These are phyloP conservation scores for Enteromius paludinosus DNA, from an alignment of 2,797 vertebrate genomes.

Conservation along the genomic window DNA sequence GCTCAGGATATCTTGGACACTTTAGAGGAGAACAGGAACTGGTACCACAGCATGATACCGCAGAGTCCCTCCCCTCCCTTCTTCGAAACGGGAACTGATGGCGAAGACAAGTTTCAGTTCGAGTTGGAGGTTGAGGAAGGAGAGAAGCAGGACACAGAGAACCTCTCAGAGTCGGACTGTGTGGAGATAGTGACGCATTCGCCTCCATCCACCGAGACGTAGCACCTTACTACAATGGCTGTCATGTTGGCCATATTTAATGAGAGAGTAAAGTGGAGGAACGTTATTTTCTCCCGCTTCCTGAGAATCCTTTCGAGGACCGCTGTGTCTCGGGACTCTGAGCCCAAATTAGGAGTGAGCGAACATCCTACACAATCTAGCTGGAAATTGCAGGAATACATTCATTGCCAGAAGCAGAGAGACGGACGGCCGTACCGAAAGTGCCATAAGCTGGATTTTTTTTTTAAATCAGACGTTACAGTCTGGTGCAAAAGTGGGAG, in stretches of 20 bases:
- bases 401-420: background rate
- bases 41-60: conserved; percentile 99
- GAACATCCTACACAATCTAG: conserved; percentile 64
- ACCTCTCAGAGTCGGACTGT: conserved; percentile 62
- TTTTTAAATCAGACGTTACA: conserved; percentile 23
- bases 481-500: conserved; percentile 30
- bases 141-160: conserved; percentile 74
- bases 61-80: conserved; percentile 96
- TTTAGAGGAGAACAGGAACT: conserved; percentile 97
- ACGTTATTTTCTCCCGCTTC: conserved; percentile 29
- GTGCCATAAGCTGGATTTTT: conserved; percentile 31
- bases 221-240: conserved; percentile 23
- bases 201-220: conserved; percentile 57
- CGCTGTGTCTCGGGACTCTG: conserved; percentile 59
- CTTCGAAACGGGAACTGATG: conserved; percentile 85
- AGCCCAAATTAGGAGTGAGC: conserved; percentile 67
- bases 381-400: background rate
- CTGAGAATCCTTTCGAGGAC: conserved; percentile 29
- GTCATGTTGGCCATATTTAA: conserved; percentile 12
- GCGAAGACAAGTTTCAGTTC: conserved; percentile 92
- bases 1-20: conserved; percentile 98
- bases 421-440: background rate
- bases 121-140: conserved; percentile 83
- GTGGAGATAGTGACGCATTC: conserved; percentile 28
- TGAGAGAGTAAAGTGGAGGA: conserved; percentile 19